Evolutionary conservation across 2,888 invertebrate species (phyloP).

Genomic region (Gymnocheta viridis): DNA sequence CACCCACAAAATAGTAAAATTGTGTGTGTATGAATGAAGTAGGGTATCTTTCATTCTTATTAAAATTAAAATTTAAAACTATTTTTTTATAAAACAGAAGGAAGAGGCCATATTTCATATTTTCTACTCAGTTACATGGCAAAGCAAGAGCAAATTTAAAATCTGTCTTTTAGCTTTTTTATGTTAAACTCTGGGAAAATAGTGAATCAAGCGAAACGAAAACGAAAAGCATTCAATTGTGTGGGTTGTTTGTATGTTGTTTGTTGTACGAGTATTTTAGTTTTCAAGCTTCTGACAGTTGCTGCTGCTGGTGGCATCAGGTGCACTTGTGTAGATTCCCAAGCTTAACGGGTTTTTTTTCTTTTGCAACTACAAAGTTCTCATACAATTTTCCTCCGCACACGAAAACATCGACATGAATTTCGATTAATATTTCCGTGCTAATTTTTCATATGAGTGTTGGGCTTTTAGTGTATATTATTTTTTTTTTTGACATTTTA

Average conservation of each 20-base stretch:
- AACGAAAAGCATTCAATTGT: slow-evolving; percentile 24
- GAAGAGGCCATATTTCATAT: background rate
- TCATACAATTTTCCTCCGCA: slow-evolving; percentile 23
- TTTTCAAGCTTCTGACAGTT: slow-evolving; percentile 53
- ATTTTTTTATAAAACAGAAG: background rate
- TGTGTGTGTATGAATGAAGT: background rate
- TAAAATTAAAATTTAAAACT: background rate
- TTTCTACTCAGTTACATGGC: slow-evolving; percentile 39
- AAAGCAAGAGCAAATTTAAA: slow-evolving; percentile 8
- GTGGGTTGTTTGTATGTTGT: slow-evolving; percentile 45
- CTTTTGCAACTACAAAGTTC: slow-evolving; percentile 38
- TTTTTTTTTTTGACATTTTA: slow-evolving; percentile 55
- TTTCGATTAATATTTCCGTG: slow-evolving; percentile 60
- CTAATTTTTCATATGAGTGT: slow-evolving; percentile 38
- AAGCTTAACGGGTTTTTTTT: slow-evolving; percentile 35
- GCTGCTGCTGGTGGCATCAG: slow-evolving; percentile 60
- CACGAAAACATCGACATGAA: slow-evolving; percentile 4
- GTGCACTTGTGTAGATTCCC: slow-evolving; percentile 69
- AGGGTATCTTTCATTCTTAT: background rate
- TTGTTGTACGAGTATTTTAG: slow-evolving; percentile 1
- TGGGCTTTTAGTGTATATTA: background rate
- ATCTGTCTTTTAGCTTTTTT: slow-evolving; percentile 1
- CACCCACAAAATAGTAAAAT: background rate
- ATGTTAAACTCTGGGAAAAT: slow-evolving; percentile 52
- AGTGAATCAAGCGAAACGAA: slow-evolving; percentile 37